Base-by-base conservation (phyloP, 2,113 vertebrate genomes). In the Chrysemys picta region DNA sequence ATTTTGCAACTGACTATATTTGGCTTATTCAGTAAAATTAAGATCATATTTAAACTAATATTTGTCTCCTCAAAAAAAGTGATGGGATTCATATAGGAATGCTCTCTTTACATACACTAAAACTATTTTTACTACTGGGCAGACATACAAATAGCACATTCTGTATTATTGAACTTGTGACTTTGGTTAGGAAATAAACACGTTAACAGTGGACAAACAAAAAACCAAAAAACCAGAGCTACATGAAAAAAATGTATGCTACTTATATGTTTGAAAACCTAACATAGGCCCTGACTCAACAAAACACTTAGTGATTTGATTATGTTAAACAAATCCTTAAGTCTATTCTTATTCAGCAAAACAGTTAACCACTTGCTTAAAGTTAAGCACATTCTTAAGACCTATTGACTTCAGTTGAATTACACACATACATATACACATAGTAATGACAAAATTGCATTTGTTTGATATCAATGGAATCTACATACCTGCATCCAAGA, bases 301-400 rank as follows among this genome's bases (percentile, higher is more conserved):
- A 85, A 90, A 82, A 0, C 31, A 5, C 22, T 54, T 56, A 76
- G 81, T 82, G 57, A 87, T 69, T 56, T n/a, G 22, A 90, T 91
- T 6, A 84, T 84, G 76, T 13, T 87, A 3, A 1, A 49, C 9
- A n/a, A 1, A 79, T 38, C 16, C 27, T 0, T 1, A 6, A 85
- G 31, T 92, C 95, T 92, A 82, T 93, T 56, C 27, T 87, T 92
- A 65, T 81, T 93, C 92, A 79, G 92, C 92, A 87, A 79, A 95
- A 92, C 29, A 31, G 6, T 92, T 93, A 24, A 49, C 49, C 3
- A 19, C 72, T 80, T 65, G 85, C 85, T 79, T 92, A 81, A 76
- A 86, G 93, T 84, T 59, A 93, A 95, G 85, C 22, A 81, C 81
- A 6, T 5, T 90, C 27, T 54, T 80, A 65, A 57, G n/a, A 24